phyloP scores from a whole-genome alignment of 1,140 invertebrate species.

The Aplysia californica region DNA sequence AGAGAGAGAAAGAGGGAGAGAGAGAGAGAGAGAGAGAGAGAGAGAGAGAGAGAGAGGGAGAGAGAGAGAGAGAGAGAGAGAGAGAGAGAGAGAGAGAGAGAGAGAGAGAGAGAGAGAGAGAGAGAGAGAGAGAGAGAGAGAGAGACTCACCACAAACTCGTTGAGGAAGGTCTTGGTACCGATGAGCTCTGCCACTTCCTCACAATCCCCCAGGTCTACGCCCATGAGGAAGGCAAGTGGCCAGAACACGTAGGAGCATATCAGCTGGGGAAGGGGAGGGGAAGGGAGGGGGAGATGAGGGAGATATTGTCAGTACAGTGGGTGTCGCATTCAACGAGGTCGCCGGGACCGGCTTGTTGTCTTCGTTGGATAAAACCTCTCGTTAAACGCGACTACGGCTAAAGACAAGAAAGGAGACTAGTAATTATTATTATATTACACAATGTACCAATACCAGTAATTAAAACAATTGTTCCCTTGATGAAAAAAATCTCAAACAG shows the following conservation, averaged over 20 bases:
- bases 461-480: no score
- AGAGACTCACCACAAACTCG: constrained; percentile 56
- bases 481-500: no score
- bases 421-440: no score
- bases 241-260: constrained; percentile 65
- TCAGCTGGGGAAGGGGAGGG: constrained; percentile 42
- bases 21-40: constrained; percentile 19
- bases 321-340: no score
- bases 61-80: not conserved
- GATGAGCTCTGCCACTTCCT: constrained; percentile 60
- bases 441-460: no score
- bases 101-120: constrained; percentile 1
- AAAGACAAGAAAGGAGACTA: no score
- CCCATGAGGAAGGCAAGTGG: constrained; percentile 65
- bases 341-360: no score
- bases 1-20: not conserved
- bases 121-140: not conserved
- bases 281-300: no score
- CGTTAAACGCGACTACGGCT: no score
- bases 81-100: not conserved
- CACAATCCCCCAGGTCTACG: constrained; percentile 50
- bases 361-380: no score
- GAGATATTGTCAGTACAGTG: no score
- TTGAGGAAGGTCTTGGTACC: constrained; percentile 65
- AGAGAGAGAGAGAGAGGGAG: constrained; percentile 13